Evolutionary conservation across 2,797 vertebrate genomes (phyloP).

Genomic region (Enteromius trimaculatus): DNA sequence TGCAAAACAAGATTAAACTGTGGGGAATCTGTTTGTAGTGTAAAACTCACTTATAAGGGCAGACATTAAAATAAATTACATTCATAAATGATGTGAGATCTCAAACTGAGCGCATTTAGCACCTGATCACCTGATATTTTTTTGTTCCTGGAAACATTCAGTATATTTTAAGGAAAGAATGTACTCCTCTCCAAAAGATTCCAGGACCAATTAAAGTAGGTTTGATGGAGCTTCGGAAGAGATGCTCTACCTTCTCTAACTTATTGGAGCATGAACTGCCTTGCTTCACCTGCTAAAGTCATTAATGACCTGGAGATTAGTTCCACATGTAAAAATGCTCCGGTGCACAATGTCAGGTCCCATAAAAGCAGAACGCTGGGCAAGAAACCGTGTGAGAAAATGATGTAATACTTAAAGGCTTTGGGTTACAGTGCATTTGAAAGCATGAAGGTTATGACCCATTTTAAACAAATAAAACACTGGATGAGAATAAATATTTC

Average conservation of each 20-base stretch:
- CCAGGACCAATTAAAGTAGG: constrained; percentile 13
- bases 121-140: neutral
- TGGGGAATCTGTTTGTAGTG: constrained; percentile 15
- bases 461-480: constrained; percentile 43
- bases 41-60: neutral
- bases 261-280: constrained; percentile 64
- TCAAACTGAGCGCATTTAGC: neutral
- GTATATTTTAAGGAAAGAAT: neutral
- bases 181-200: neutral
- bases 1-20: constrained; percentile 11
- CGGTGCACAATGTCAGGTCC: constrained; percentile 70
- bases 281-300: constrained; percentile 74
- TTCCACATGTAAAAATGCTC: constrained; percentile 77
- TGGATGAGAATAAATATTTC: neutral
- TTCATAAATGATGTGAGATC: neutral
- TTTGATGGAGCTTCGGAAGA: constrained; percentile 15
- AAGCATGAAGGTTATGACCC: constrained; percentile 34
- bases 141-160: constrained; percentile 8
- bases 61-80: neutral
- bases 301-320: constrained; percentile 72
- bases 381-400: constrained; percentile 64
- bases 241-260: constrained; percentile 46
- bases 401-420: constrained; percentile 58
- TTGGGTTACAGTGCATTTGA: constrained; percentile 35
- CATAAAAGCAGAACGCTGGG: constrained; percentile 72